These are phyloP conservation scores for Hoplias malabaricus DNA, from an alignment of 2,113 vertebrate genomes.

Conservation along the genomic window DNA sequence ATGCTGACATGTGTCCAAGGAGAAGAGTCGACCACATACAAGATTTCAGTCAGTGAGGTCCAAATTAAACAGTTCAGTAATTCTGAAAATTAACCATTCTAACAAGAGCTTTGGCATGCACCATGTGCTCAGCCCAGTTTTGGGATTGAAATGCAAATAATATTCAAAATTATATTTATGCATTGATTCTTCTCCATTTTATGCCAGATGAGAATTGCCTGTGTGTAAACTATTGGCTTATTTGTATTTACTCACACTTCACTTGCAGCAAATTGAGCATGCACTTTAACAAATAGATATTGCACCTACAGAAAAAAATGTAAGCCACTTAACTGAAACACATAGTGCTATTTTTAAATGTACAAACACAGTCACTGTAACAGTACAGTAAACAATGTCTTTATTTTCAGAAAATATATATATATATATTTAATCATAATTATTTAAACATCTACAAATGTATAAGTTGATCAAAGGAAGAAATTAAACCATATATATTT, in stretches of 20 bases:
- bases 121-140: background rate
- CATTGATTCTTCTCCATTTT: background rate
- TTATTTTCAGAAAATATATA: conserved; percentile 47
- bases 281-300: background rate
- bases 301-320: background rate
- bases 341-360: background rate
- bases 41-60: conserved; percentile 25
- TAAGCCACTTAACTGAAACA: too few relatives aligned
- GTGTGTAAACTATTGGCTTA: too few relatives aligned
- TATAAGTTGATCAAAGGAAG: conserved; percentile 1
- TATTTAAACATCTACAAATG: conserved; percentile 40
- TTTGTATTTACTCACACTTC: background rate
- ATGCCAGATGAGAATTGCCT: background rate
- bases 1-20: conserved; percentile 9
- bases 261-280: background rate
- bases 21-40: background rate
- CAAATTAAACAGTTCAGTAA: conserved; percentile 36
- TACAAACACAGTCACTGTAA: background rate
- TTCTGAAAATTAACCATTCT: conserved; percentile 33
- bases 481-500: conserved; percentile 44
- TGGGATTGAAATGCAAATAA: background rate
- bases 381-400: conserved; percentile 24
- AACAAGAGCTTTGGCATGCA: conserved; percentile 7
- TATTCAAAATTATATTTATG: background rate
- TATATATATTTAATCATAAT: conserved; percentile 38